Evolutionary conservation across 1,140 invertebrate species (phyloP), one percentile per base, ranked within the genome.

Genomic region (Ceratina calcarata): DNA sequence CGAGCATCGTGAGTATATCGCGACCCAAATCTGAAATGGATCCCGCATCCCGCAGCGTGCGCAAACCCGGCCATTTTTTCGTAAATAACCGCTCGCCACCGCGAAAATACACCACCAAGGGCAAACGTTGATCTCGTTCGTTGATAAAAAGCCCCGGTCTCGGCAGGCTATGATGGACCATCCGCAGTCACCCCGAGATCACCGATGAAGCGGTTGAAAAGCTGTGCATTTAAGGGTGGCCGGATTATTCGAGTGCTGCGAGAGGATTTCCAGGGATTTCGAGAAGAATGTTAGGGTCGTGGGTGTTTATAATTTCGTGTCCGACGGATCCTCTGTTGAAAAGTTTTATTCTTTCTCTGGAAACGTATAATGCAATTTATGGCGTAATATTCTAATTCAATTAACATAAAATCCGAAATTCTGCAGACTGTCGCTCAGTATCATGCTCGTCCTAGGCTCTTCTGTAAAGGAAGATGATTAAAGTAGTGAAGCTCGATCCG

Each of bases 11-110:
- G 72, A 49, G 67, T 85, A 67, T 84, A 84, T 85, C 83, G 73
- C 51, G 80, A 74, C 82, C 82, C 49, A 85, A 84, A 85, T 85
- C 84, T 85, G 61, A 84, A 85, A 81, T 84, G 66, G 73, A 84
- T 57, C 16, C 27, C 49, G 72, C 69, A 78, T 67, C 16, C 49
- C 49, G 37, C 37, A 57, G 73, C 66, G 74, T 10, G 27, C 32
- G 32, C 53, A 16, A 22, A 22, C 15, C 37, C 51, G 65, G 37
- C 37, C 67, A 53, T 77, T 61, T 61, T 70, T 77, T 69, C 32
- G 45, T 32, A 64, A 55, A 53, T 55, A 65, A 45, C 55, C 27
- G 16, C 49, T 0, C 60, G 61, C 18, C 24, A 74, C 16, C 24
- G n/a, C 27, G 61, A 37, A 6, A 55, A 65, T 7, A 74, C 24